A percentile compares a stretch with the other conserved stretches of the same genome.
phyloP scores from a whole-genome alignment of 2,113 vertebrate species.

The Brachyistius frenatus region DNA sequence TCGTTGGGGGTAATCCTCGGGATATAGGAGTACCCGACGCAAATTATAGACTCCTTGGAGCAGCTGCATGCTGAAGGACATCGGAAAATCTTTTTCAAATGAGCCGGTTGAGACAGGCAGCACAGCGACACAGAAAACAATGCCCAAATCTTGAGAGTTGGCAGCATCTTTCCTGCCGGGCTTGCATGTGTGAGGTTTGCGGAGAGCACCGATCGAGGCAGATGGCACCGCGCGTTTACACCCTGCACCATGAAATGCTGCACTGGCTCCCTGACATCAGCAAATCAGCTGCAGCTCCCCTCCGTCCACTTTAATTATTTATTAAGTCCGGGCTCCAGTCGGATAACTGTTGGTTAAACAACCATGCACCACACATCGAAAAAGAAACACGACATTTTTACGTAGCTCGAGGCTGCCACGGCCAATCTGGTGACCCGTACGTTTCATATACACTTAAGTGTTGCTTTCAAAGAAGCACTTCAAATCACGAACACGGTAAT shows the following conservation, averaged over 20 bases:
- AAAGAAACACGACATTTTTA: neutral
- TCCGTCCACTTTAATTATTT: constrained; percentile 84
- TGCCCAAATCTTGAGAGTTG: constrained; percentile 67
- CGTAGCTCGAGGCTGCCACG: too few relatives aligned
- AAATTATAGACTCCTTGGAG: constrained; percentile 94
- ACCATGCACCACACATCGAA: neutral
- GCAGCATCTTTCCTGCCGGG: constrained; percentile 83
- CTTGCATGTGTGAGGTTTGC: constrained; percentile 75
- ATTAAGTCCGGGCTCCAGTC: constrained; percentile 62
- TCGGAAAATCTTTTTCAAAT: constrained; percentile 83
- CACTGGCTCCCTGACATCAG: constrained; percentile 92
- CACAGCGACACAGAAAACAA: constrained; percentile 67
- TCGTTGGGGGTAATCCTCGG: constrained; percentile 89
- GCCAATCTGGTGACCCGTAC: neutral
- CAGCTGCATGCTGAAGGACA: constrained; percentile 94
- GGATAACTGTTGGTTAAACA: constrained; percentile 65
- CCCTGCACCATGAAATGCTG: constrained; percentile 87
- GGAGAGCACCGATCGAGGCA: constrained; percentile 62
- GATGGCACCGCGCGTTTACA: constrained; percentile 67
- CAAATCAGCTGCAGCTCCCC: constrained; percentile 85
- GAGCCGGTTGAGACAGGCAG: constrained; percentile 60
- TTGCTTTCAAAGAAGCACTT: too few relatives aligned
- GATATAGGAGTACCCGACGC: constrained; percentile 91
- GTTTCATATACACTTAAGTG: neutral
- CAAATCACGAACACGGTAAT: too few relatives aligned